Evolutionary conservation across 2,888 invertebrate genomes (phyloP), one percentile per base, ranked within the genome.

Genomic region (Volucella bombylans): DNA sequence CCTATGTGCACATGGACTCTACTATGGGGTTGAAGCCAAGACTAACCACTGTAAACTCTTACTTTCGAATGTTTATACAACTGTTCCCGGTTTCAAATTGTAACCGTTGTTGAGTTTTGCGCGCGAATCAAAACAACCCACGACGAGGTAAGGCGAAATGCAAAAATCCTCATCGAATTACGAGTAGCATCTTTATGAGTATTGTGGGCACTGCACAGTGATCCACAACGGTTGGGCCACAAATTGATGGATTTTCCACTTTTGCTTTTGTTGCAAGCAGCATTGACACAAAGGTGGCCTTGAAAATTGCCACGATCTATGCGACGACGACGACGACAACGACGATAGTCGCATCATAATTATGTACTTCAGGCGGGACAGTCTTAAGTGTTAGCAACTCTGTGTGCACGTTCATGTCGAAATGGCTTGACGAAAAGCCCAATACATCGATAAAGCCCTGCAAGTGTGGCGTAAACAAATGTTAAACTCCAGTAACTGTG

Each of bases 201-300:
- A 31, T 55, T 62, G 61, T 38, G 67, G 38, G 57, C 62, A 31
- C 43, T 41, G 45, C 39, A 11, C 43, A 57, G 52, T 65, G 59
- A 59, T 69, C 62, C 65, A 54, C 69, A 45, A 47, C 38, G 10
- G 15, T 43, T 3, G 14, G 62, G 45, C 11, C 18, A 45, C 55
- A 57, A 14, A 61, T 38, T 62, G 78, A 82, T 72, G 82, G 82
- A 39, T 82, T 82, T 82, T 82, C 72, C 72, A 78, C 67, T 62
- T 77, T 78, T 82, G 77, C 50, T 77, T 78, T 82, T 78, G 67
- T 78, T 78, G 82, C 72, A 67, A 78, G 62, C 72, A 78, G 62
- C 82, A 82, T 82, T 82, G 82, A 82, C 82, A 82, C 77, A 82
- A 67, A 72, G 72, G 55, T 78, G 78, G 82, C 82, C 82, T 82